These are phyloP conservation scores for Myotis lucifugus DNA, from an alignment of 2,113 vertebrate genomes.

Conservation along the genomic window DNA sequence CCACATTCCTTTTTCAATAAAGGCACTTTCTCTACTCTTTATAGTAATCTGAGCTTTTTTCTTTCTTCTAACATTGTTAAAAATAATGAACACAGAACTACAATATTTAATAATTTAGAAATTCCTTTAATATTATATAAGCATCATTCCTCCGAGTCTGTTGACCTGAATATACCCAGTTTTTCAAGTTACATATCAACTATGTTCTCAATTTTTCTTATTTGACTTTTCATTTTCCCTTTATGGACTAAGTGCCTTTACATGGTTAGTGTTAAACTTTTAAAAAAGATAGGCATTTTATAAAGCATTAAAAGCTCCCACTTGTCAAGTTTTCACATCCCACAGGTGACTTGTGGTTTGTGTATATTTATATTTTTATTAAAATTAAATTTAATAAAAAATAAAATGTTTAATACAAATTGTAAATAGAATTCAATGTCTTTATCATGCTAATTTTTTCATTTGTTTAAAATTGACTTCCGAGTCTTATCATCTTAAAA, in stretches of 20 bases:
- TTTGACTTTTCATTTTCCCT: constrained; percentile 4
- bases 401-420: neutral
- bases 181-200: neutral
- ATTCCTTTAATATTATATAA: neutral
- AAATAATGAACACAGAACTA: neutral
- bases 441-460: neutral
- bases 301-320: neutral
- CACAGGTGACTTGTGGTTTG: neutral
- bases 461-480: neutral
- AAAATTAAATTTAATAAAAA: neutral
- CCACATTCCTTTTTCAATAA: neutral
- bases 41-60: neutral
- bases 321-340: neutral
- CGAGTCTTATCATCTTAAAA: neutral
- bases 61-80: constrained; percentile 1
- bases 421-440: neutral
- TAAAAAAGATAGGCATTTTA: neutral
- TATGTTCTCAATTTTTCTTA: neutral
- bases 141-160: neutral
- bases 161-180: neutral
- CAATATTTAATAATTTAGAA: neutral
- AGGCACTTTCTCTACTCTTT: neutral
- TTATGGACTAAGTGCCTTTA: neutral
- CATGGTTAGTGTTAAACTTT: neutral
- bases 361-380: neutral